Conservation (phyloP, 2,888 invertebrate species). For the Amiota communis region DNA sequence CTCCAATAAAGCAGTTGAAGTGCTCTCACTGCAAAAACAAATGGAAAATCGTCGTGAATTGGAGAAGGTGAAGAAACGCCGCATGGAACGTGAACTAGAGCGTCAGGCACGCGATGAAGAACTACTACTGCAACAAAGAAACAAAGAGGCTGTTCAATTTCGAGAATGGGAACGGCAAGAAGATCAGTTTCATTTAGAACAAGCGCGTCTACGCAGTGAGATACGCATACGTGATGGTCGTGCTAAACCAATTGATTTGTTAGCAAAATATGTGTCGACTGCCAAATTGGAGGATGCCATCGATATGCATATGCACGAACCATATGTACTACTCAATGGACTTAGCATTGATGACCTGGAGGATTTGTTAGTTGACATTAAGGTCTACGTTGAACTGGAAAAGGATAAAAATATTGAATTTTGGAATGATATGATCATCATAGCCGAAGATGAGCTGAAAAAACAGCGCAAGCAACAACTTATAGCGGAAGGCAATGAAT, state of each 20-base stretch:
- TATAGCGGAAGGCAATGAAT: slow-evolving; percentile 76
- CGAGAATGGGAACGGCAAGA: slow-evolving; percentile 97
- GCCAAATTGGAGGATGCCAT: slow-evolving; percentile 92
- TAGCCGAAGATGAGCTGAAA: slow-evolving; percentile 92
- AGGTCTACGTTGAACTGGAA: slow-evolving; percentile 93
- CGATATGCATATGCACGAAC: slow-evolving; percentile 99
- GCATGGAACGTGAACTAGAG: slow-evolving; percentile 91
- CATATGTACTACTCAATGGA: slow-evolving; percentile 95
- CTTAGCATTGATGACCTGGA: slow-evolving; percentile 92
- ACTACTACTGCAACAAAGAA: slow-evolving; percentile 86
- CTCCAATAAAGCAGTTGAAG: slow-evolving; percentile 85
- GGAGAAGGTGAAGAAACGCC: slow-evolving; percentile 94
- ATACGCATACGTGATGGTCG: slow-evolving; percentile 97
- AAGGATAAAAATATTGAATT: slow-evolving; percentile 90
- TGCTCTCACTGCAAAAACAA: slow-evolving; percentile 87
- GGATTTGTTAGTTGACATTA: slow-evolving; percentile 96
- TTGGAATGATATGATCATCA: slow-evolving; percentile 97
- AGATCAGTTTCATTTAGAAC: slow-evolving; percentile 97
- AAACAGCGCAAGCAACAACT: slow-evolving; percentile 85
- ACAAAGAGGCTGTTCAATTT: slow-evolving; percentile 92
- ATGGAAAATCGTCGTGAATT: slow-evolving; percentile 93
- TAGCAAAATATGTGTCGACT: slow-evolving; percentile 95
- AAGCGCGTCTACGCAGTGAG: slow-evolving; percentile 92
- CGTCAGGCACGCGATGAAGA: slow-evolving; percentile 87
- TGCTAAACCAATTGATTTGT: slow-evolving; percentile 97